phyloP scores from a whole-genome alignment of 2,113 vertebrate genomes.

The Myrmophylax atrothorax region DNA sequence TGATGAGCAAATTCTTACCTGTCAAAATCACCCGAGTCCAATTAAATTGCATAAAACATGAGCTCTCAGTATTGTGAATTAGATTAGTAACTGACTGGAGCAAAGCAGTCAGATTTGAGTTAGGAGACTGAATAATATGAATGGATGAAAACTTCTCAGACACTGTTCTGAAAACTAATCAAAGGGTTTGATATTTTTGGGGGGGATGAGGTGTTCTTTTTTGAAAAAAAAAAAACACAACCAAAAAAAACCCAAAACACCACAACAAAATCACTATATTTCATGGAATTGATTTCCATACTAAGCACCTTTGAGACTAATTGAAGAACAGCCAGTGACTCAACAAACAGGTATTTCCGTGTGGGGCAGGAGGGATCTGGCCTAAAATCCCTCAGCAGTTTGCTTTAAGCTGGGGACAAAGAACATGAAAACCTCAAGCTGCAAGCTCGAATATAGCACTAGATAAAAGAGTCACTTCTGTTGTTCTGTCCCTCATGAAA shows the following conservation, averaged over 20 bases:
- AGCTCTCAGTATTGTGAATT: neutral
- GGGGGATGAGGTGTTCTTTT: accelerated
- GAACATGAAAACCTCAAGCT: accelerated
- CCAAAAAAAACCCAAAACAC: too few species aligned
- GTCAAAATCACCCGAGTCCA: neutral
- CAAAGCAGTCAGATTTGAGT: neutral
- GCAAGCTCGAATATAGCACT: neutral
- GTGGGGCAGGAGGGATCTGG: neutral
- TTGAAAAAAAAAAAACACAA: neutral
- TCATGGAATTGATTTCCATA: neutral
- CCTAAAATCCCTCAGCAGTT: neutral
- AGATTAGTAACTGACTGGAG: neutral
- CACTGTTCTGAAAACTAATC: neutral
- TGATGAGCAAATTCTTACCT: neutral
- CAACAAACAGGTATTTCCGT: accelerated
- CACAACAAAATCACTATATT: neutral
- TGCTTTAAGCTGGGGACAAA: neutral
- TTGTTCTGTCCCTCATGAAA: neutral
- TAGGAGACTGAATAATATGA: neutral
- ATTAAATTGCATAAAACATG: neutral
- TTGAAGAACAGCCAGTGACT: neutral
- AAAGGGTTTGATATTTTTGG: neutral
- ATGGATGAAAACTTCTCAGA: neutral
- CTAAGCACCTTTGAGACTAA: neutral
- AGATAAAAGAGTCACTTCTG: neutral